phyloP scores from a whole-genome alignment of 64 coral and sea anemone genomes.

The Orbicella faveolata region DNA sequence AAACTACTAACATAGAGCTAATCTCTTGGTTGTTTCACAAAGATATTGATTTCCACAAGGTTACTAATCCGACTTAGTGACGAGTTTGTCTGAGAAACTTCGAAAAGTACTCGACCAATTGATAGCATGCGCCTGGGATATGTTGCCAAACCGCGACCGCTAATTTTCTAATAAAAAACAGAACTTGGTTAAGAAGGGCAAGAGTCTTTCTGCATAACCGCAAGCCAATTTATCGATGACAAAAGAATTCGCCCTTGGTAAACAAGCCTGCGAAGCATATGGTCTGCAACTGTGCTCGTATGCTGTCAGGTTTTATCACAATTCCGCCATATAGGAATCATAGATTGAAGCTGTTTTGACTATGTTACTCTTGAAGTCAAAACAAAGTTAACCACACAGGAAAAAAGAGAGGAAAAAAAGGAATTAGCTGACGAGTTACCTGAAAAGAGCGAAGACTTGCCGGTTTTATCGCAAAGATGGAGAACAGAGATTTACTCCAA shows the following conservation, averaged over 20 bases:
- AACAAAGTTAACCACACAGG: neutral
- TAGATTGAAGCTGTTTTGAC: neutral
- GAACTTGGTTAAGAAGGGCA: neutral
- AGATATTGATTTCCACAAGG: too few relatives aligned
- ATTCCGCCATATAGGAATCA: neutral
- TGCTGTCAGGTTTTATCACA: neutral
- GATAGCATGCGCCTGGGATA: too few relatives aligned
- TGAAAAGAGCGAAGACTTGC: neutral
- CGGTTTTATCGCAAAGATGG: neutral
- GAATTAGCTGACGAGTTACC: neutral
- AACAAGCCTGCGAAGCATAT: neutral
- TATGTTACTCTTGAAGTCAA: neutral
- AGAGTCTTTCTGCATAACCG: neutral
- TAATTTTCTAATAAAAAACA: neutral
- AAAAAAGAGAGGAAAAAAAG: neutral
- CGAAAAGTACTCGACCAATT: too few relatives aligned
- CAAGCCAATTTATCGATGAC: neutral
- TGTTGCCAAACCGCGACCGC: neutral
- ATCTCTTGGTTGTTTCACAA: too few relatives aligned
- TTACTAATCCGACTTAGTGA: too few relatives aligned
- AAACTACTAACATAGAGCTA: too few relatives aligned
- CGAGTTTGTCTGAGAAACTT: too few relatives aligned
- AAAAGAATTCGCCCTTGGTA: neutral
- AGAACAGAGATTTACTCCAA: too few relatives aligned
- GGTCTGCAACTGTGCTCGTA: neutral